Base-by-base conservation (phyloP, 2,888 invertebrate species). In the Cerceris ruficornis region DNA sequence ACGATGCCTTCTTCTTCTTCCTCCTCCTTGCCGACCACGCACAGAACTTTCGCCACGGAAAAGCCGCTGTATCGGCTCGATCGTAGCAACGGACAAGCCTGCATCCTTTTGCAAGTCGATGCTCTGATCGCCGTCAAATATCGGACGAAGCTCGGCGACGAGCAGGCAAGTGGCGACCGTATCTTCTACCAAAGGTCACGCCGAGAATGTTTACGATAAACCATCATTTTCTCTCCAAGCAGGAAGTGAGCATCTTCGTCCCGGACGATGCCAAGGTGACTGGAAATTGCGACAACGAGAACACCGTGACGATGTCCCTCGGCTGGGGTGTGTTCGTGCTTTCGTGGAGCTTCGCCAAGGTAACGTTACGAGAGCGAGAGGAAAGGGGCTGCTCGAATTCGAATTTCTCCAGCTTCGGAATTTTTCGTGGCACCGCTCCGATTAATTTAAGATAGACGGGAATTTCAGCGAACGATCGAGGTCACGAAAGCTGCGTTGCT, bases 281-380 rank as follows among this genome's bases (percentile, higher is more conserved):
- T 0, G 97, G 97, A 0, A 94, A 95, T 80, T 97, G 97, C 90
- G 95, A 95, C 74, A 95, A 95, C 80, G 96, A 96, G 49, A 97
- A 97, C 85, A 93, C 94, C 28, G 96, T 96, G 52, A 94, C 94
- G 5, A 94, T 97, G 89, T 94, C 95, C 61, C 93, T 97, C 66
- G 94, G 95, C 7, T 97, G 97, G 94, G 95, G 95, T 75, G 96
- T 95, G 57, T 97, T 97, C 89, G 94, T 95, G 0, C 92, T 98
- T 55, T 94, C 95, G 68, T 96, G 96, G 94, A 94, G 94, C 82
- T 98, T 98, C 89, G 95, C 95, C 74, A 97, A 97, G 95, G 97
- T 97, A 92, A 66, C 28, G 42, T 15, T 54, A 11, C 61, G 14
- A 39, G 9, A 50, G 14, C 14, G 14, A 41, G 9, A 13, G 2